Conservation (phyloP, 2,797 vertebrate genomes). For the Xiphorhynchus erythropygius region DNA sequence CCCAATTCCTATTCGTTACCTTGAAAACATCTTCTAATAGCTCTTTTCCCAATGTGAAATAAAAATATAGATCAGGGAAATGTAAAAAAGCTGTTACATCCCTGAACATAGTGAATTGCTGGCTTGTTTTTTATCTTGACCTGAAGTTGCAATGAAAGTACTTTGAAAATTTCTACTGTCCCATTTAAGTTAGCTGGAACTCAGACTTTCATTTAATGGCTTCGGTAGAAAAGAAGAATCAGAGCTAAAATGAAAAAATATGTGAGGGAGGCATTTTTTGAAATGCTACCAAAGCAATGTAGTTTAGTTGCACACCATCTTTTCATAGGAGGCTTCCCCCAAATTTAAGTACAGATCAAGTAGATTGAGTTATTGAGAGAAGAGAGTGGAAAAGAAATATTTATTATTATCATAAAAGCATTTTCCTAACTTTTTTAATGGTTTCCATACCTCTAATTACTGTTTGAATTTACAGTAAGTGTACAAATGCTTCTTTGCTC, state of each 20-base stretch:
- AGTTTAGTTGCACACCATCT: not conserved
- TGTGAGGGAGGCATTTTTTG: not conserved
- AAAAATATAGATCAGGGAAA: conserved; percentile 3
- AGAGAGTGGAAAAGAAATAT: not conserved
- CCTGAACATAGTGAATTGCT: not conserved
- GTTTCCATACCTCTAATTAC: not conserved
- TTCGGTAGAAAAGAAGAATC: not conserved
- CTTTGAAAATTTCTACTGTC: not conserved
- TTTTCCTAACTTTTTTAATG: not conserved
- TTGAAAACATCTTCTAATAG: not conserved
- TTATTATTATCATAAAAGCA: not conserved
- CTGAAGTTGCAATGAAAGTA: not conserved
- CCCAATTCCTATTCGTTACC: not conserved
- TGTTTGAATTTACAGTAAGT: not conserved
- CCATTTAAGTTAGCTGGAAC: not conserved
- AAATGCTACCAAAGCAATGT: not conserved
- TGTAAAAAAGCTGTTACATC: not conserved
- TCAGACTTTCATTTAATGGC: not conserved
- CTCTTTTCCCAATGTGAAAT: not conserved
- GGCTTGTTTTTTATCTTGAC: not conserved
- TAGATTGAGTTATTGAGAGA: not conserved
- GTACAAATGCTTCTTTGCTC: not conserved
- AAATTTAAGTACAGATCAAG: not conserved
- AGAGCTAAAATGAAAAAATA: not conserved
- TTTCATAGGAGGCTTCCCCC: not conserved